Base-by-base conservation (phyloP, 2,888 invertebrate species). In the Eristalinus aeneus region DNA sequence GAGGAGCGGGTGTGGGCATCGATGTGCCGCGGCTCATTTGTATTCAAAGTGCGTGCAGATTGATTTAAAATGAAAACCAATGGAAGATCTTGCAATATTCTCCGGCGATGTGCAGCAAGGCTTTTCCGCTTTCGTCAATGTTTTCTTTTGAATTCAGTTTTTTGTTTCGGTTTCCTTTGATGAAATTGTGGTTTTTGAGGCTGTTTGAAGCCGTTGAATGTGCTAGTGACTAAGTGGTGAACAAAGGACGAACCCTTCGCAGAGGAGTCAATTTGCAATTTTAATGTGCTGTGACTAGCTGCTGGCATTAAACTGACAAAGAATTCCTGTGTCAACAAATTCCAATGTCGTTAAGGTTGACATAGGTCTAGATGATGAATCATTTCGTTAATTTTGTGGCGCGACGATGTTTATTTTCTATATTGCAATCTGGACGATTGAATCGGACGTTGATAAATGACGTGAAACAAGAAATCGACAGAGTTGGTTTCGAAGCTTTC, bases 1-100 rank as follows among this genome's bases (percentile, higher is more conserved):
- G 39, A 73, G 53, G 39, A 73, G 53, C 65, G 27, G 5, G 23
- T 65, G 10, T 65, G 32, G 27, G 27, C 27, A 27, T 2, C 2
- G 64, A 12, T 75, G 74, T 64, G 74, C 64, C 27, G 56, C 20
- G 23, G 39, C 58, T 79, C 72, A 83, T 78, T 83, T 67, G 46
- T 78, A 83, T 87, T 79, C 87, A 78, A 83, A 75, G 83, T 87
- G 83, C 63, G 79, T 46, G 36, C 31, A 34, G 61, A 27, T 69
- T 46, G 46, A 67, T 63, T 63, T 12, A 60, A 53, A 65, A 73
- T 67, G 46, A 27, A 23, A 63, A 53, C 68, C 46, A 53, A 72
- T 58, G 73, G 11, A 68, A 54, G 23, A 56, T 56, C 22, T 56
- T n/a, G 56, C 23, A 11, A 56, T 46, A 16, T 46, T 46, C 23